Evolutionary conservation across 2,113 vertebrate species (phyloP).

Genomic region (Vireo altiloquus): DNA sequence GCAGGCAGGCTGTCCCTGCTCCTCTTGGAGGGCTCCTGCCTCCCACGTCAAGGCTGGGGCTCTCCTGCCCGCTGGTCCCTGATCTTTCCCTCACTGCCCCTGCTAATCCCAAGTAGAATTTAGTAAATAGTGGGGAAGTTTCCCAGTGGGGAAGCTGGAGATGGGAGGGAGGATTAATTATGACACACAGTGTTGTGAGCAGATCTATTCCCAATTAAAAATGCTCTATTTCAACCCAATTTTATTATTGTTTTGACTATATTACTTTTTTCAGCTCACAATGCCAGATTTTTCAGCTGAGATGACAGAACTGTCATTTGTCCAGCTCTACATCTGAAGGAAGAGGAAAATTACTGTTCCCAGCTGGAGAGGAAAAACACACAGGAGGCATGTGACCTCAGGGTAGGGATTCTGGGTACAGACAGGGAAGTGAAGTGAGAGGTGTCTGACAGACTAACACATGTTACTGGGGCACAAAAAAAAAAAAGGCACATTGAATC

Average conservation of each 20-base stretch:
- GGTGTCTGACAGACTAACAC: not conserved
- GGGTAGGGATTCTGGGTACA: not conserved
- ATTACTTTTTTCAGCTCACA: not conserved
- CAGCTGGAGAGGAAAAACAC: not conserved
- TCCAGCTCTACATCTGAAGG: not conserved
- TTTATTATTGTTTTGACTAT: not conserved
- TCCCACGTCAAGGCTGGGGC: not conserved
- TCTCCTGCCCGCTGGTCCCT: accelerated
- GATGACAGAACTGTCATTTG: conserved; percentile 10
- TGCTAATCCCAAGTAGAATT: not conserved
- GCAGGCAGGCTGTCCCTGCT: not conserved
- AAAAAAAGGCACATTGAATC: not conserved
- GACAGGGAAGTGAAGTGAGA: not conserved
- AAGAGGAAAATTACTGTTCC: not conserved
- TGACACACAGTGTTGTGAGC: not conserved
- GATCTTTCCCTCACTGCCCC: not conserved
- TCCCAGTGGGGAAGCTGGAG: not conserved
- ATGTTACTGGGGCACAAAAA: not conserved
- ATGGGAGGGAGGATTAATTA: not conserved
- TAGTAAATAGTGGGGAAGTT: not conserved
- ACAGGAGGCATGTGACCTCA: not conserved
- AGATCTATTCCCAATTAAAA: not conserved
- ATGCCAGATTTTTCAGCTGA: not conserved
- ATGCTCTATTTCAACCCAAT: not conserved
- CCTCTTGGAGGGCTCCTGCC: not conserved